Evolutionary conservation across 1,140 invertebrate species (phyloP), one percentile per base, ranked within the genome.

Genomic region (Drosophila leontia): DNA sequence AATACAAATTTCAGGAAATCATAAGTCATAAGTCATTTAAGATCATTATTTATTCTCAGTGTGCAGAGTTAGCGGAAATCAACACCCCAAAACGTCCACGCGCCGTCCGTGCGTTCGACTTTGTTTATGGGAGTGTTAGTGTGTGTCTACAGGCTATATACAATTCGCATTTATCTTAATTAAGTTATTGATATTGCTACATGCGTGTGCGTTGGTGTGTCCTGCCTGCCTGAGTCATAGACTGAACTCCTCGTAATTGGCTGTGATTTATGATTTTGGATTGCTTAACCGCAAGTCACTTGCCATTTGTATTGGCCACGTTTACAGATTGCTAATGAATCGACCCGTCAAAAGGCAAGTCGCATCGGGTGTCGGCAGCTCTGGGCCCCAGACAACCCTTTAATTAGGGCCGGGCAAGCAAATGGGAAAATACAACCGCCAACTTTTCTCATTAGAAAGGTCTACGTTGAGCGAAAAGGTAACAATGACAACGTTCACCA

Each of bases 111-210:
- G 17, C 26, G 47, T 53, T 68, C 58, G 63, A 50, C 59, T 70
- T 47, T 68, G 55, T 75, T 32, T 67, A 51, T 62, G 70, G 41
- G 47, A 56, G 64, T 56, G 50, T 57, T 53, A 42, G 56, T 57
- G 44, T 50, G 51, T 56, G 48, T 70, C 81, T 80, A 67, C 59
- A 11, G 55, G 68, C 75, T 90, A 85, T 79, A 90, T 90, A 84
- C 85, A 79, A 75, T 90, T 74, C 78, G 64, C 85, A 90, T 90
- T 90, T 90, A 90, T 90, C 85, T 90, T 90, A 90, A 90, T 90
- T 90, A 90, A 82, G 85, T 90, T 90, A 90, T 90, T 90, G 85
- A 90, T 90, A 90, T 90, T 82, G 71, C 81, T 58, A 62, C 59
- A 59, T 39, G 59, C 23, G n/a, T 69, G 15, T 70, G 57, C 35